Percentiles rank a stretch among this genome's conserved stretches.
Evolutionary conservation across 2,113 vertebrate species (phyloP).

Genomic region (Grus americana): DNA sequence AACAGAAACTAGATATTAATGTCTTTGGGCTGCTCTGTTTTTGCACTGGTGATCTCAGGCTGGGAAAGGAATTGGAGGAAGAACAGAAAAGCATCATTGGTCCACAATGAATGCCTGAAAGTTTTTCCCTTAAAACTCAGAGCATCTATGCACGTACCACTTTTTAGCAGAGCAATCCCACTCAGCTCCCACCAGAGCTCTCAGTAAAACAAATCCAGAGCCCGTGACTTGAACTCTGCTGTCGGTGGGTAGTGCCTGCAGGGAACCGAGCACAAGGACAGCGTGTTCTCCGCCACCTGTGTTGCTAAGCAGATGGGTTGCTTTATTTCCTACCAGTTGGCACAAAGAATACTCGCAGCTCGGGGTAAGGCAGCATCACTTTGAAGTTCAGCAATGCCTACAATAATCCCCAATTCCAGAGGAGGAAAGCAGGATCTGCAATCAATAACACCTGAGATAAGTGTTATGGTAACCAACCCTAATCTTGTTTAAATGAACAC

Average conservation of each 20-base stretch:
- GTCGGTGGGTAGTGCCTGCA: neutral
- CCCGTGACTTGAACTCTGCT: neutral
- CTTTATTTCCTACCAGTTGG: slow-evolving; percentile 1
- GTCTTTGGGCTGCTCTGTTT: neutral
- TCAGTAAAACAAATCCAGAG: neutral
- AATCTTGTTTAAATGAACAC: slow-evolving; percentile 11
- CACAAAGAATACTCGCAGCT: neutral
- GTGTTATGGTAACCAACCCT: neutral
- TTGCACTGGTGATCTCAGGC: neutral
- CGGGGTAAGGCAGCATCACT: neutral
- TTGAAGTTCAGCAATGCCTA: neutral
- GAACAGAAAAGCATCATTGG: neutral
- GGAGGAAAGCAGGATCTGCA: neutral
- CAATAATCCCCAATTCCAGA: neutral
- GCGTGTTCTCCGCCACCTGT: neutral
- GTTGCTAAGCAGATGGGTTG: neutral
- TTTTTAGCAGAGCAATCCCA: neutral
- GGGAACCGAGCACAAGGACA: neutral
- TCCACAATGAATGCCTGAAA: neutral
- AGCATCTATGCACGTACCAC: neutral
- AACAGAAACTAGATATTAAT: neutral
- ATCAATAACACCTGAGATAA: neutral
- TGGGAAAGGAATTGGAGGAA: neutral
- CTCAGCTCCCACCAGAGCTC: neutral
- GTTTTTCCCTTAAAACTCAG: neutral